Evolutionary conservation across 2,113 vertebrate genomes (phyloP), one percentile per base, ranked within the genome.

Genomic region (Eclectus roratus): DNA sequence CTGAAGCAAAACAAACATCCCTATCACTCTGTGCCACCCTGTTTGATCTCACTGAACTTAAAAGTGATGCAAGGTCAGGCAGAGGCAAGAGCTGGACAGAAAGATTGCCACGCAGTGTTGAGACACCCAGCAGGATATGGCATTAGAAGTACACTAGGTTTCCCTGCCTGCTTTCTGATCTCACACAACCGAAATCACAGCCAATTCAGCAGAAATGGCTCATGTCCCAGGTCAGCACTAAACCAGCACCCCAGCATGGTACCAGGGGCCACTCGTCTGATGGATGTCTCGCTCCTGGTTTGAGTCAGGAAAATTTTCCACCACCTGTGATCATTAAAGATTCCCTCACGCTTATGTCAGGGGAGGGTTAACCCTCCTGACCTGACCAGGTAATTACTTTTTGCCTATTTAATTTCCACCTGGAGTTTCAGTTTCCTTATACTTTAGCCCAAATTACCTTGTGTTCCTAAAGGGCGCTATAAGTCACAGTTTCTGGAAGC

Each of bases 271-370:
- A 0, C 66, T 87, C 0, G 0, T 65, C 70, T 9, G 13, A 76
- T 85, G 71, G 60, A 66, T 0, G 7, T 90, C 79, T 94, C 2
- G 0, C 50, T 93, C 65, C 43, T 71, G 72, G 55, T 85, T 93
- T 71, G 63, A 95, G 71, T 89, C 55, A 85, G 41, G 52, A 91
- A 87, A 90, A 80, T 73, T 78, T 91, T 94, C 79, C 85, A 94
- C 79, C 90, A 95, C 85, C 76, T 93, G 92, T 71, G 82, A 94
- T 86, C 92, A 90, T 88, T 94, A 95, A 91, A 87, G 94, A 93
- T 88, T 91, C 82, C 71, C 77, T 96, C 72, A 49, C 5, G 16
- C 29, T 80, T 83, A 43, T 91, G 65, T 58, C 49, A 92, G n/a
- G 19, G 73, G 41, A 95, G 31, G 60, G 70, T 95, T 85, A 96